Conservation (phyloP, 2,888 invertebrate species). For the Scaptomyza polygonia region DNA sequence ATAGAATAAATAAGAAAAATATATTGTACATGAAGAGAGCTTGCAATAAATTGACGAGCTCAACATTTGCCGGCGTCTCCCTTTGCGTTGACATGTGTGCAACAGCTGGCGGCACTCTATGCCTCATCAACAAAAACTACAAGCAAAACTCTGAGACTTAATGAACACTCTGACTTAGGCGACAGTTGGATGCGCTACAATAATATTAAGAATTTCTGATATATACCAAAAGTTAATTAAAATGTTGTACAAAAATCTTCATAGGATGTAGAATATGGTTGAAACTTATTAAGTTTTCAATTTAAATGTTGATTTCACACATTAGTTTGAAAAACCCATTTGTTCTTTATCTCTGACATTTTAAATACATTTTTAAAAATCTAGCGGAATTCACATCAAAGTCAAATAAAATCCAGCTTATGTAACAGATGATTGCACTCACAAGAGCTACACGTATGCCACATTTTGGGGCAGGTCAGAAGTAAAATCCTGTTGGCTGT, state of each 20-base stretch:
- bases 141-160: constrained; percentile 27
- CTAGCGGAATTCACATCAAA: neutral
- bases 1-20: constrained; percentile 22
- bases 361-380: too few species aligned
- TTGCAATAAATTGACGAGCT: constrained; percentile 58
- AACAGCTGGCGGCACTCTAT: constrained; percentile 56
- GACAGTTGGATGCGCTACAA: constrained; percentile 11
- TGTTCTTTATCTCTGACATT: too few species aligned
- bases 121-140: constrained; percentile 19
- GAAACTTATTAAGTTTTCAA: too few species aligned
- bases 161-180: constrained; percentile 10
- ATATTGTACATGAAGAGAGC: constrained; percentile 35
- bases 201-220: neutral
- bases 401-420: neutral
- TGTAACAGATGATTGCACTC: neutral
- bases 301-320: too few species aligned
- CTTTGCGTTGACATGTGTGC: constrained; percentile 61
- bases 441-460: neutral
- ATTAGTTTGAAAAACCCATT: too few species aligned
- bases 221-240: neutral
- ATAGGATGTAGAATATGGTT: too few species aligned
- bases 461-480: constrained; percentile 3
- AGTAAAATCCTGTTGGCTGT: constrained; percentile 42
- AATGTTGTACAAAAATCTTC: neutral
- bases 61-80: constrained; percentile 25